A percentile compares a stretch with the other conserved stretches of the same genome.
Conservation (phyloP, 2,113 vertebrate species). For the Clarias batrachus region DNA sequence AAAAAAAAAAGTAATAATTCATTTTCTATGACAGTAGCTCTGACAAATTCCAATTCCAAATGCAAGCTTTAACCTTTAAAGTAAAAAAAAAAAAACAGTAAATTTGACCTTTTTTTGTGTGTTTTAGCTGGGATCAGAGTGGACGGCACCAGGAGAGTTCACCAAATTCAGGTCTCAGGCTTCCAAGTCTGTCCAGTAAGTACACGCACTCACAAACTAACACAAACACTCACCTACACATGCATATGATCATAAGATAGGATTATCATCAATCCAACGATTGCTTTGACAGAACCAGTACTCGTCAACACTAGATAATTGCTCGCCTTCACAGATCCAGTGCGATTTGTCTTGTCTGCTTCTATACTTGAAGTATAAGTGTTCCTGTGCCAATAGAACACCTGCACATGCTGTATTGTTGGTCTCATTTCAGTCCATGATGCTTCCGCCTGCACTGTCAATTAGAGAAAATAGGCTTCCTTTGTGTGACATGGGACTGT, state of each 20-base stretch:
- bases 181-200: conserved; percentile 92
- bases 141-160: conserved; percentile 96
- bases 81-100: not conserved
- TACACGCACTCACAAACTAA: conserved; percentile 49
- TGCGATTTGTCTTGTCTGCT: not conserved
- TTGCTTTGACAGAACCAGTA: not conserved
- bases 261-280: not conserved
- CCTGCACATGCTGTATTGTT: conserved; percentile 4
- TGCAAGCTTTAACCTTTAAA: not conserved
- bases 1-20: not conserved
- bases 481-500: conserved; percentile 26
- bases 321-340: not conserved
- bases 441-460: not conserved
- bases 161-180: conserved; percentile 97
- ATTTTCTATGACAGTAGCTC: not conserved
- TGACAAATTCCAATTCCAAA: not conserved
- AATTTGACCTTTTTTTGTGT: conserved; percentile 40
- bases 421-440: not conserved
- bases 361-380: not conserved
- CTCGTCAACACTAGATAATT: not conserved
- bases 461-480: conserved; percentile 23
- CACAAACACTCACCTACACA: conserved; percentile 19
- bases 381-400: conserved; percentile 14
- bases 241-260: not conserved
- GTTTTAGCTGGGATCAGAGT: conserved; percentile 89